These are phyloP conservation scores for Trichogramma dendrolimi DNA, from an alignment of 2,888 invertebrate species.

Conservation along the genomic window DNA sequence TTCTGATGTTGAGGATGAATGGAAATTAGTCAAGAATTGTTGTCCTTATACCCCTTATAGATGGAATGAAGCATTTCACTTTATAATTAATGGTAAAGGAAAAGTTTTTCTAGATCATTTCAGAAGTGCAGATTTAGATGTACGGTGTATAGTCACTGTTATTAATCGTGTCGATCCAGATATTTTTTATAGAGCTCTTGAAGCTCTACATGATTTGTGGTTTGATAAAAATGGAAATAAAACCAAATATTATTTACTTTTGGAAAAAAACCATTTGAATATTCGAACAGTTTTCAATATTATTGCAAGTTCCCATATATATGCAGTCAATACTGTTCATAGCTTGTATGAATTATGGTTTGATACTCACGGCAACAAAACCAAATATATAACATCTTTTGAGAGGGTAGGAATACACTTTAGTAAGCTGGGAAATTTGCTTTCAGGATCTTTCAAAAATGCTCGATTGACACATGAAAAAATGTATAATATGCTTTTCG, in stretches of 20 bases:
- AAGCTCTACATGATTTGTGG: slow-evolving; percentile 35
- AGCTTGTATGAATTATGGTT: slow-evolving; percentile 39
- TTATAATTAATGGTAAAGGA: slow-evolving; percentile 9
- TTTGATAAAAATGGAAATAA: slow-evolving; percentile 30
- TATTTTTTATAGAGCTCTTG: neutral
- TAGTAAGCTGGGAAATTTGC: slow-evolving; percentile 24
- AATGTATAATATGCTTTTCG: slow-evolving; percentile 31
- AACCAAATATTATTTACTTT: slow-evolving; percentile 17
- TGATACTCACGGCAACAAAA: slow-evolving; percentile 16
- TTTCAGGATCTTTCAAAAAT: slow-evolving; percentile 29
- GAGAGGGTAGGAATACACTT: slow-evolving; percentile 17
- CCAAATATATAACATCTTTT: slow-evolving; percentile 8
- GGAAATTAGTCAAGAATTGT: slow-evolving; percentile 29
- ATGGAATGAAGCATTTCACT: slow-evolving; percentile 5
- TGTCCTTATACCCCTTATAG: neutral
- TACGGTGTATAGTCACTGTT: slow-evolving; percentile 7
- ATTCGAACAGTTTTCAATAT: slow-evolving; percentile 35
- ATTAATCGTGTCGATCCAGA: no score
- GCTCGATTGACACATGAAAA: slow-evolving; percentile 31
- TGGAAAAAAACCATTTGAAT: slow-evolving; percentile 33
- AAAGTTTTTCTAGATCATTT: slow-evolving; percentile 10
- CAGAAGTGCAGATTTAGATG: slow-evolving; percentile 6
- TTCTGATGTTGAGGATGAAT: slow-evolving; percentile 28
- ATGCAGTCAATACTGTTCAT: slow-evolving; percentile 37
- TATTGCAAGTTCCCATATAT: slow-evolving; percentile 30